Evolutionary conservation across 2,888 invertebrate genomes (phyloP), one percentile per base, ranked within the genome.

Genomic region (Dromius quadrimaculatus): DNA sequence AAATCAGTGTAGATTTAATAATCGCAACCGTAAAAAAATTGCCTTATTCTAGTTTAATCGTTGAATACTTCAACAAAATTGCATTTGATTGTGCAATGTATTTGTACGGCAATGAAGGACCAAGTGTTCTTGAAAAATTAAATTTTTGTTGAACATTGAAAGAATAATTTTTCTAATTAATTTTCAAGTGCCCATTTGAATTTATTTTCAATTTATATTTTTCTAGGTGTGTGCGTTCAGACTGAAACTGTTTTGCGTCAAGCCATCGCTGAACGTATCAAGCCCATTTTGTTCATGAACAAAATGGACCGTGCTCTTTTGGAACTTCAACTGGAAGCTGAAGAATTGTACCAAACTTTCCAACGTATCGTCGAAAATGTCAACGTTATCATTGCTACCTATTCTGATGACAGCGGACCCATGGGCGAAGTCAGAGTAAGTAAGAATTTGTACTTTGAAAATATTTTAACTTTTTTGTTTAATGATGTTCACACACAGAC

Each of bases 261-360:
- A 84, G 99, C 99, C 74, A 99, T 99, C 81, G 97, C 97, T 74
- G 99, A 99, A 87, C 93, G 99, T 81, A 99, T 99, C 80, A 98
- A 98, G 92, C 99, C 99, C 70, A 95, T 99, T 77, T 88, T 99
- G 79, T 99, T 99, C 92, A 98, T 99, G 98, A 99, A 99, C 93
- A 99, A 99, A 87, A 98, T 99, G 98, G 99, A 99, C 87, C 93
- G 99, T 77, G 99, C 99, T 76, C 88, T 99, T 72, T 87, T 99
- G 36, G 99, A 99, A 84, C 86, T 99, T 81, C 98, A 99, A 82
- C 85, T 98, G 78, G 98, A 95, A 73, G 90, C 93, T 74, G 99
- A 99, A 84, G 97, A 97, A 82, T 88, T 99, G 69, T 99, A 95
- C 86, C 99, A 99, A 85, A 97, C 95, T 79, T 99, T 99, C 92